Evolutionary conservation across 2,113 vertebrate species (phyloP).

Genomic region (Mohoua ochrocephala): DNA sequence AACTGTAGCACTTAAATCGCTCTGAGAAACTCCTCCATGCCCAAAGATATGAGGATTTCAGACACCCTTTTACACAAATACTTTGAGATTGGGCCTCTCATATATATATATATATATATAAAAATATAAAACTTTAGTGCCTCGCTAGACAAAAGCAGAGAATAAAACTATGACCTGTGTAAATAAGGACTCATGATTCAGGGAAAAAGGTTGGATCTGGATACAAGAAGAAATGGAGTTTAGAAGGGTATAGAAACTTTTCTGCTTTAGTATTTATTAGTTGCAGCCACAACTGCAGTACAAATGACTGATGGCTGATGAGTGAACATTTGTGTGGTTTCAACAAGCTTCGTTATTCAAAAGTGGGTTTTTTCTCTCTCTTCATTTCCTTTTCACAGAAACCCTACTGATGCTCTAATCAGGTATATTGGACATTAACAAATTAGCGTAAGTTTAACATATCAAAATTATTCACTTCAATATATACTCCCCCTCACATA

Average conservation of each 20-base stretch:
- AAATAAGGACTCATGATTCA: background rate
- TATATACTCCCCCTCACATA: background rate
- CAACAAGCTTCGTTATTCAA: background rate
- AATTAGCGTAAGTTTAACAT: background rate
- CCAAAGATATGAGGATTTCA: background rate
- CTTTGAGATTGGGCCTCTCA: background rate
- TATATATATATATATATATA: background rate
- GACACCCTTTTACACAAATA: background rate
- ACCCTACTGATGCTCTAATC: background rate
- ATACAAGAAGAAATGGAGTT: background rate
- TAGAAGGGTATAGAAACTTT: background rate
- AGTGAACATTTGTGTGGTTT: background rate
- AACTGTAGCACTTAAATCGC: background rate
- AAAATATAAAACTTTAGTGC: too few relatives aligned
- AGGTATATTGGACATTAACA: background rate
- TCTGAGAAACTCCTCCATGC: background rate
- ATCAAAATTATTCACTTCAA: background rate
- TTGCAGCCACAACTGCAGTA: background rate
- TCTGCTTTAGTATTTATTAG: background rate
- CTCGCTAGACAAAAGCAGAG: background rate
- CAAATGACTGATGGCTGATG: background rate
- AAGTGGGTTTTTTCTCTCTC: background rate
- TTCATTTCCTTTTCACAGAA: background rate
- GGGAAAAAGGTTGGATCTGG: background rate
- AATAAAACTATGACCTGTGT: background rate